Base-by-base conservation (phyloP, 1,140 invertebrate species). In the Drosophila lacertosa region DNA sequence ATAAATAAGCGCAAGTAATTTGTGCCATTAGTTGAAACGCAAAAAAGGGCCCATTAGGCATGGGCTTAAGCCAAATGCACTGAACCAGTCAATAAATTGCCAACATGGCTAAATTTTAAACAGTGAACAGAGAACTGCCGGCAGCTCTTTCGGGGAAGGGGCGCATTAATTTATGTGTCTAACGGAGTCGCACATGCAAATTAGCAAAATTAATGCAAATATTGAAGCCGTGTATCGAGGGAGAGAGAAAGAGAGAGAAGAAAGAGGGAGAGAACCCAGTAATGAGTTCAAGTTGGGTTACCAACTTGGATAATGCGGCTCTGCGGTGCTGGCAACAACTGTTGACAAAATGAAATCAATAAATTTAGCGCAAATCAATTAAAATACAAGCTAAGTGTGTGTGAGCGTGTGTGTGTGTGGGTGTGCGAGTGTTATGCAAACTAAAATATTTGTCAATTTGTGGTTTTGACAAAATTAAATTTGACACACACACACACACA, bases 401-500 rank as follows among this genome's bases (percentile, higher is more conserved):
- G 18, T 4, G 10, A 11, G 10, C 2, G 42, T 26, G 42, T 26
- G 6, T 24, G 48, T 54, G 24, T 54, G 32, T 15, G 47, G 9
- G 35, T 40, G 29, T 15, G 40, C 4, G 4, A 42, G n/a, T 63
- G 74, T 71, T 74, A 55, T 58, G 59, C 59, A 77, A 88, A 86
- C 67, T 65, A 88, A 88, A 88, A 88, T 88, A 88, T 88, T 88
- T 88, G 82, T 76, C 82, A 82, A 88, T 88, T 88, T 88, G 82
- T 44, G 82, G 82, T 73, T 75, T 88, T 68, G 53, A 72, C 60
- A 75, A 88, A 88, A 88, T 88, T 88, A 82, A 88, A 82, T 88
- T 88, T 88, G 59, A 59, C 51, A 50, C 37, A 15, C 18, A 45
- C 51, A 66, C 62, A 53, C 54, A 70, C 47, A 77, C 45, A 45